Base-by-base conservation (phyloP, 2,113 vertebrate genomes). In the Fregetta grallaria region DNA sequence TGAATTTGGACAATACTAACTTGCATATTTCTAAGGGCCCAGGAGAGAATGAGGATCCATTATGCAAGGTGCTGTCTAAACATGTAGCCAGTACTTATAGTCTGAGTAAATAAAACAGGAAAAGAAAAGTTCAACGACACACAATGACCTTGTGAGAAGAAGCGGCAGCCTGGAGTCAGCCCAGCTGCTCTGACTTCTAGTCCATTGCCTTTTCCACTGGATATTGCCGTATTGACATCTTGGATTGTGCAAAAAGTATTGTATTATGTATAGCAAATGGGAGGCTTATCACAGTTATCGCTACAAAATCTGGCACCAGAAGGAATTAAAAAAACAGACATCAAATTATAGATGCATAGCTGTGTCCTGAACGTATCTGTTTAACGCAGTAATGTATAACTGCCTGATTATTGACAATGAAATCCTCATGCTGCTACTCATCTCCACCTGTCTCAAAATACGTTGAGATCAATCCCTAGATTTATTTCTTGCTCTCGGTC, bases 401-500 rank as follows among this genome's bases (percentile, higher is more conserved):
- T 80, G 63, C 75, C 83, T 85, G 80, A 62, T 91, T 94, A 91
- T 49, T 15, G 10, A 65, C 91, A 92, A 53, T 78, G 76, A 92
- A 92, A 91, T 72, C 77, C 74, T 94, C 49, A 5, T 56, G 83
- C 76, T 92, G 86, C 88, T 94, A 11, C 80, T 94, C 55, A 62
- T 53, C 66, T 70, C 86, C 80, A 91, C 82, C 86, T 96, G 80
- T 25, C 91, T 91, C 80, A 65, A 78, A 82, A 75, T 25, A 45
- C 2, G 5, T 49, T 55, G 70, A 89, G 76, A 97, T 94, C 66
- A 61, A 66, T 7, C 66, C 45, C 36, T 59, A 81, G 92, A 95
- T 95, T 95, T 94, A 95, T 70, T 92, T 92, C 92, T 87, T 89
- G 62, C 47, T 93, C 59, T 90, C 2, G 7, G 93, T 96, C 94